phyloP scores from a whole-genome alignment of 2,888 invertebrate species.

The Augiades crinisus region DNA sequence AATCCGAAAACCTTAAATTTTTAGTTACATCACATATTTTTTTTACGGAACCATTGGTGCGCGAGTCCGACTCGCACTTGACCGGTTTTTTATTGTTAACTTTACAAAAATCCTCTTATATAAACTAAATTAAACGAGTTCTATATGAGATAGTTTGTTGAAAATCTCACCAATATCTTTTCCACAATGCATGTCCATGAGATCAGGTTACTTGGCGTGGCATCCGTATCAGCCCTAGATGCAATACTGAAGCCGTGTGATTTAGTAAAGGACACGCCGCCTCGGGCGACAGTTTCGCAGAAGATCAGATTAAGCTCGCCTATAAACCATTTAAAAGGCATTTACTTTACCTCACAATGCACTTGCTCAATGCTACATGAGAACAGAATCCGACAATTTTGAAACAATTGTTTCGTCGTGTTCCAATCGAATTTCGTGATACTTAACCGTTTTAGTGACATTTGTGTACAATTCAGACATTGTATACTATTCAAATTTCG shows the following conservation, averaged over 20 bases:
- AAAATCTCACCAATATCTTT: too few relatives aligned
- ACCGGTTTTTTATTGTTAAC: too few relatives aligned
- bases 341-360: slow-evolving; percentile 25
- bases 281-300: slow-evolving; percentile 32
- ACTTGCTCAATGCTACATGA: slow-evolving; percentile 30
- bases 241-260: slow-evolving; percentile 19
- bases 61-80: too few relatives aligned
- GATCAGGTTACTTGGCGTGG: too few relatives aligned
- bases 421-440: slow-evolving; percentile 23
- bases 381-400: slow-evolving; percentile 33
- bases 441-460: slow-evolving; percentile 12
- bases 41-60: too few relatives aligned
- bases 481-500: slow-evolving; percentile 5
- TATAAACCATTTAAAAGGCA: slow-evolving; percentile 28
- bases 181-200: not conserved
- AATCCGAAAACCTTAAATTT: too few relatives aligned
- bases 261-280: slow-evolving; percentile 29
- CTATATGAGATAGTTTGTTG: too few relatives aligned
- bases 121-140: too few relatives aligned
- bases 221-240: slow-evolving; percentile 20
- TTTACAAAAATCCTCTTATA: too few relatives aligned
- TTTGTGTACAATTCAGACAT: slow-evolving; percentile 7
- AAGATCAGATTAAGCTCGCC: slow-evolving; percentile 30
- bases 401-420: slow-evolving; percentile 36
- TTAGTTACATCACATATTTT: too few relatives aligned